These are phyloP conservation scores for Cataglyphis altisquamis DNA, from an alignment of 2,888 invertebrate species.

Conservation along the genomic window DNA sequence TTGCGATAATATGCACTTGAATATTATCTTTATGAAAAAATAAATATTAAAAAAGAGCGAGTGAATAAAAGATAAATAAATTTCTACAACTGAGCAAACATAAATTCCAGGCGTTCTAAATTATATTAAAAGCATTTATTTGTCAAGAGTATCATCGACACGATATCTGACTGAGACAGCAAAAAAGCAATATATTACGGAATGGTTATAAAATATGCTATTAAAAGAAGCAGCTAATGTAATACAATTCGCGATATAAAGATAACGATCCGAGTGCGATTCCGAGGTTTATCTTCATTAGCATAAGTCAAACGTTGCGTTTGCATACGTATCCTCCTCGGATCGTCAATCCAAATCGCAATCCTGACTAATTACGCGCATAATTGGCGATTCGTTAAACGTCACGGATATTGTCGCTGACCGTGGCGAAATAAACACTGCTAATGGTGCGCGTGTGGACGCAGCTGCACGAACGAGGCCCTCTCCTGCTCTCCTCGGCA, in stretches of 20 bases:
- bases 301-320: slow-evolving; percentile 15
- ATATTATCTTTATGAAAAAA: neutral
- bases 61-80: neutral
- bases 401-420: slow-evolving; percentile 39
- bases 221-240: neutral
- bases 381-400: slow-evolving; percentile 40
- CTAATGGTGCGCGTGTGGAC: slow-evolving; percentile 69
- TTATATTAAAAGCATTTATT: neutral
- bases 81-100: neutral
- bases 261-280: neutral
- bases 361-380: slow-evolving; percentile 37
- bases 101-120: neutral
- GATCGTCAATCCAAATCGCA: slow-evolving; percentile 18
- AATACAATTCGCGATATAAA: neutral
- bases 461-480: slow-evolving; percentile 75
- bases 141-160: neutral
- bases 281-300: neutral
- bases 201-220: neutral
- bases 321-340: slow-evolving; percentile 2
- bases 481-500: slow-evolving; percentile 49
- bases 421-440: slow-evolving; percentile 48
- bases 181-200: neutral
- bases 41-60: neutral
- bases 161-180: neutral
- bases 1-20: neutral